Evolutionary conservation across 1,140 invertebrate species (phyloP).

Genomic region (Delia radicum): DNA sequence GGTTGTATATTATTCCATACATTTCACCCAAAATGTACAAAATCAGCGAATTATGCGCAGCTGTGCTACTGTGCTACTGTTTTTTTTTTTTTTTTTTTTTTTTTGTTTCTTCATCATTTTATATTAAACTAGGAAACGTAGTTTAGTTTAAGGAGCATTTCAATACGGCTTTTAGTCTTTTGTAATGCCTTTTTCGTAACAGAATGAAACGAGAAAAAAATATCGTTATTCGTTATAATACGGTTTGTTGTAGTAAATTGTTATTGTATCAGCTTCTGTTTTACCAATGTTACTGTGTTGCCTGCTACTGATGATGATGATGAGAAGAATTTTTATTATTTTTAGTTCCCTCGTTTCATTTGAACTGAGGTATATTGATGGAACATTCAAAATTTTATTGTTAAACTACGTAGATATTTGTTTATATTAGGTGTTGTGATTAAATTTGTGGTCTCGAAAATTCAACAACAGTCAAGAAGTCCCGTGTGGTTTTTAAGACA

Average conservation of each 20-base stretch:
- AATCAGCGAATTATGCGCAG: slow-evolving; percentile 22
- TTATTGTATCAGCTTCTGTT: slow-evolving; percentile 18
- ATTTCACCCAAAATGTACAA: slow-evolving; percentile 22
- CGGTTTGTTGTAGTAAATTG: slow-evolving; percentile 18
- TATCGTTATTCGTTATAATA: slow-evolving; percentile 10
- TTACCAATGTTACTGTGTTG: background rate
- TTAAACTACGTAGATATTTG: background rate
- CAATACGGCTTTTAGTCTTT: slow-evolving; percentile 20
- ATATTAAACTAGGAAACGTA: background rate
- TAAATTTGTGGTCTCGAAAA: no score
- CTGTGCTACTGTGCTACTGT: background rate
- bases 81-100: background rate
- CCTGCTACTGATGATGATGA: background rate
- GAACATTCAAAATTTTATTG: slow-evolving; percentile 15
- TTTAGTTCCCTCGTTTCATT: background rate
- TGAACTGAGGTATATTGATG: slow-evolving; percentile 1
- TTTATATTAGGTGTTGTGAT: background rate
- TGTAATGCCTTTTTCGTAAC: slow-evolving; percentile 9
- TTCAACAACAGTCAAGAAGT: no score
- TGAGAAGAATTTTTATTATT: slow-evolving; percentile 2
- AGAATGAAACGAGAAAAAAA: background rate
- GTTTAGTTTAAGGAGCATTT: slow-evolving; percentile 6
- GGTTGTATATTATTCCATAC: background rate
- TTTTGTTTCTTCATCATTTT: background rate
- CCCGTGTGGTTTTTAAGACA: no score